phyloP scores from a whole-genome alignment of 1,140 invertebrate species.

The Proctacanthus coquilletti region DNA sequence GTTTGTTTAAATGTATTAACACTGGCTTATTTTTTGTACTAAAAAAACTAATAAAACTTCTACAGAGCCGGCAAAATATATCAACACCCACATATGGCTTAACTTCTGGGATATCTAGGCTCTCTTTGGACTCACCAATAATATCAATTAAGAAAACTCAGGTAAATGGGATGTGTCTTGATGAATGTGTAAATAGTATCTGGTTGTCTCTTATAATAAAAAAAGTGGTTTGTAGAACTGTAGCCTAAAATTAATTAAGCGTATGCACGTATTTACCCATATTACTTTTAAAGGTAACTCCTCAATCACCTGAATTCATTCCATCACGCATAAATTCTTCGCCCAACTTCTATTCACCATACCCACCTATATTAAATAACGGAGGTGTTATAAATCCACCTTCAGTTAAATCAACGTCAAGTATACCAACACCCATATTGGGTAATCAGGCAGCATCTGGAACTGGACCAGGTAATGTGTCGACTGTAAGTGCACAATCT shows the following conservation, averaged over 20 bases:
- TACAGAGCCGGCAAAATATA: constrained; percentile 40
- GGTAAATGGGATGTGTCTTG: constrained; percentile 14
- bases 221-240: not conserved
- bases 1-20: not conserved
- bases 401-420: constrained; percentile 17
- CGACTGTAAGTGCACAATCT: too few species aligned
- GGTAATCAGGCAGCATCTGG: constrained; percentile 23
- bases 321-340: constrained; percentile 29
- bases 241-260: not conserved
- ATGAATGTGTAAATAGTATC: not conserved
- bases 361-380: constrained; percentile 12
- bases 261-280: not conserved
- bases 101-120: constrained; percentile 38
- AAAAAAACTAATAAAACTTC: constrained; percentile 2
- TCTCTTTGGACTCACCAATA: constrained; percentile 38
- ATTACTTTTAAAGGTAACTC: constrained; percentile 21
- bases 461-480: too few species aligned
- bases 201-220: not conserved
- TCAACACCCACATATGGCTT: constrained; percentile 32
- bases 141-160: constrained; percentile 32
- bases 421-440: constrained; percentile 17
- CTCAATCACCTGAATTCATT: constrained; percentile 34
- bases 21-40: not conserved
- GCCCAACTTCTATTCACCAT: constrained; percentile 26
- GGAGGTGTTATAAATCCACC: constrained; percentile 12